Evolutionary conservation across 2,888 invertebrate genomes (phyloP).

Genomic region (Galerucella nymphaeae): DNA sequence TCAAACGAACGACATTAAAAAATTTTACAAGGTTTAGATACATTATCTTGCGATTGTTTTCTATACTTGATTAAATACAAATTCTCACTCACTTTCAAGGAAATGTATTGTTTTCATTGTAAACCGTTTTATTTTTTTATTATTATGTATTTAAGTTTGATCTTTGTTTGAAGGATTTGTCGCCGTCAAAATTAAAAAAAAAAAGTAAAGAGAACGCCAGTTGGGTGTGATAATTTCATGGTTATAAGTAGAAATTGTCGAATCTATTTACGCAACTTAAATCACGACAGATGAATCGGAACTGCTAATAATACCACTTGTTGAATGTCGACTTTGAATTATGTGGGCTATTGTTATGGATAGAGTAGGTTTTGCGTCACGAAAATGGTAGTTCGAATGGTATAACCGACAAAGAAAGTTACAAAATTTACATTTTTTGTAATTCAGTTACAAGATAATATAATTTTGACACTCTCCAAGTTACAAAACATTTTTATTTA

Average conservation of each 20-base stretch:
- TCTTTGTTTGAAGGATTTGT: neutral
- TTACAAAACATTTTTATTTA: too few species aligned
- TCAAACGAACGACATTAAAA: too few species aligned
- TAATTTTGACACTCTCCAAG: too few species aligned
- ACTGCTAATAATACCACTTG: neutral
- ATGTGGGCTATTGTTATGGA: slow-evolving; percentile 4
- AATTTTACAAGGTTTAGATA: too few species aligned
- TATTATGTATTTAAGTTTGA: neutral
- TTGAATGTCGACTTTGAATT: neutral
- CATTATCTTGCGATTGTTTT: neutral
- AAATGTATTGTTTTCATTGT: slow-evolving; percentile 8
- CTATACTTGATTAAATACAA: slow-evolving; percentile 5
- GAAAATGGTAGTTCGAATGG: too few species aligned
- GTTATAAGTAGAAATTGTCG: slow-evolving; percentile 4
- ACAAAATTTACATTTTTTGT: too few species aligned
- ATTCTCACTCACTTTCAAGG: slow-evolving; percentile 12
- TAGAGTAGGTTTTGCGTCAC: neutral
- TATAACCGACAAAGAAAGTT: too few species aligned
- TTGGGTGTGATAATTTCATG: slow-evolving; percentile 8
- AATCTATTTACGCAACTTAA: neutral
- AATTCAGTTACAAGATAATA: too few species aligned
- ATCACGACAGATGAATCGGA: neutral
- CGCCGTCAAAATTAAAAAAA: neutral
- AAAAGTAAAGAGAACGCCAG: neutral
- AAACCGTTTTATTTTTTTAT: neutral